These are phyloP conservation scores for Penaeus chinensis DNA, from an alignment of 1,140 invertebrate genomes.

Conservation along the genomic window DNA sequence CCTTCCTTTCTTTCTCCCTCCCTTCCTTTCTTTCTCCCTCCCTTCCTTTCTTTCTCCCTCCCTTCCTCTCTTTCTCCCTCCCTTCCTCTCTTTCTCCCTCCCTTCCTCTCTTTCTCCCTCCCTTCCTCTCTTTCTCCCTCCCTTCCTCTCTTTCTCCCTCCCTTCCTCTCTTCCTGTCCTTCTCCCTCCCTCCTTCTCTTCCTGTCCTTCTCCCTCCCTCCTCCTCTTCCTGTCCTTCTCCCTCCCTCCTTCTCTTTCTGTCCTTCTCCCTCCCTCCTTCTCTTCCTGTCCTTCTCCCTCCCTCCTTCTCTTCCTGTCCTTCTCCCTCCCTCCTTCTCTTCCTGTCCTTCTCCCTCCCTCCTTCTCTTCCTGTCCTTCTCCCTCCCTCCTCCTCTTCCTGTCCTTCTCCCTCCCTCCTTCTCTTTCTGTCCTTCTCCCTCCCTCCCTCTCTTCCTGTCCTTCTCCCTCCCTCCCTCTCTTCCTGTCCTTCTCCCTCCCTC, in stretches of 20 bases:
- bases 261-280: not conserved
- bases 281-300: constrained; percentile 8
- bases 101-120: constrained; percentile 12
- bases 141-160: not conserved
- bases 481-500: not conserved
- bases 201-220: constrained; percentile 7
- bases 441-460: not conserved
- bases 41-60: not conserved
- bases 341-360: constrained; percentile 3
- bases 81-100: not conserved
- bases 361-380: not conserved
- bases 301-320: not conserved
- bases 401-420: not conserved
- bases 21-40: not conserved
- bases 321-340: not conserved
- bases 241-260: not conserved
- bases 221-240: not conserved
- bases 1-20: not conserved
- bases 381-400: not conserved
- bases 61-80: constrained; percentile 15
- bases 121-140: not conserved
- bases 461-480: not conserved
- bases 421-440: not conserved
- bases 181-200: not conserved
- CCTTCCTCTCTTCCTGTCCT: not conserved